These are phyloP conservation scores for Arctia plantaginis DNA, from an alignment of 2,888 invertebrate genomes.

Conservation along the genomic window DNA sequence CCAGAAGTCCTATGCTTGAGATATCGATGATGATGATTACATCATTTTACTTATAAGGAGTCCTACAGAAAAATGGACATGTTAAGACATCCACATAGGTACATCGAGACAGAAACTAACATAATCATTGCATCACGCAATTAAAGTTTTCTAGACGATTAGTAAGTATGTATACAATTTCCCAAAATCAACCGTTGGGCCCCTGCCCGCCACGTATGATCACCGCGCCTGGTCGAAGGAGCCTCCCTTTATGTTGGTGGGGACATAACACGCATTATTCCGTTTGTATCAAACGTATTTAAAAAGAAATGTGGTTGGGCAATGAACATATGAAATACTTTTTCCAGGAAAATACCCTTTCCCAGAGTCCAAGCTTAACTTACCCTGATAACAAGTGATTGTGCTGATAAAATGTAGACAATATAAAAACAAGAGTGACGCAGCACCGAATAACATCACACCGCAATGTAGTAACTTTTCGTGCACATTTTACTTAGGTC, in stretches of 20 bases:
- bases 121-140: too few relatives aligned
- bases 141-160: too few relatives aligned
- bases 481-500: not conserved
- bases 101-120: too few relatives aligned
- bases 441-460: not conserved
- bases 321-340: not conserved
- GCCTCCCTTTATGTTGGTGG: too few relatives aligned
- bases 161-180: too few relatives aligned
- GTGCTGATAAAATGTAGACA: not conserved
- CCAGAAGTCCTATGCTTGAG: too few relatives aligned
- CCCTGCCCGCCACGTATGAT: too few relatives aligned
- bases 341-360: not conserved
- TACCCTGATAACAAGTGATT: slow-evolving; percentile 7
- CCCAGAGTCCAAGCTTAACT: not conserved
- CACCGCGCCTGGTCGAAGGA: too few relatives aligned
- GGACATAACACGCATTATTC: not conserved
- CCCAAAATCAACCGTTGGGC: too few relatives aligned
- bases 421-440: not conserved
- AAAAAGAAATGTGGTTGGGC: not conserved
- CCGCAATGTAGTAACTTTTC: not conserved
- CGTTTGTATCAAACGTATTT: too few relatives aligned
- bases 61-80: not conserved
- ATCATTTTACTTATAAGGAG: not conserved
- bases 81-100: not conserved
- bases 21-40: too few relatives aligned